Conservation (phyloP, 1,140 invertebrate genomes). For the Lutraria rhynchaena region DNA sequence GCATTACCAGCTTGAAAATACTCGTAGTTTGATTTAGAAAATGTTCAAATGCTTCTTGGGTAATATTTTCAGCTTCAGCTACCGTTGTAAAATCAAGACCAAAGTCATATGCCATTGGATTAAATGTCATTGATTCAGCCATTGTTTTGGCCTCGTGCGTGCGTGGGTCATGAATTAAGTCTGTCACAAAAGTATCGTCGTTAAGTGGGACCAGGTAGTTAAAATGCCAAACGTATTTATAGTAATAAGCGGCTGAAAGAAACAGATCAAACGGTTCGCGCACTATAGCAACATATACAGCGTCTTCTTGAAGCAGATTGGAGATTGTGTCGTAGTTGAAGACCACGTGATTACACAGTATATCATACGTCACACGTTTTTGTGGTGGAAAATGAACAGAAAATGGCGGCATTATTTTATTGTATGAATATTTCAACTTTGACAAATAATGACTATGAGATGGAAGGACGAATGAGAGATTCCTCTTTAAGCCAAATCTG, state of each 20-base stretch:
- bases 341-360: neutral
- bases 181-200: constrained; percentile 2
- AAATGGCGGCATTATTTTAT: constrained; percentile 3
- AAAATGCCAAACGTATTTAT: neutral
- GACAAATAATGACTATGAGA: neutral
- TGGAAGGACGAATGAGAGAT: constrained; percentile 60
- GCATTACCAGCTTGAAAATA: constrained; percentile 13
- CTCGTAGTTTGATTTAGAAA: neutral
- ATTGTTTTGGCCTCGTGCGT: neutral
- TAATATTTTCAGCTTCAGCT: neutral
- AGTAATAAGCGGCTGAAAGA: neutral
- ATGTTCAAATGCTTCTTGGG: neutral
- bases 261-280: constrained; percentile 19
- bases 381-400: no score
- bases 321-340: neutral
- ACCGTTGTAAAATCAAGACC: neutral
- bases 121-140: neutral
- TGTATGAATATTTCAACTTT: constrained; percentile 14
- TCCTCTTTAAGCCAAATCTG: constrained; percentile 55
- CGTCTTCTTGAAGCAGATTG: constrained; percentile 1
- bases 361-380: neutral
- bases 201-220: neutral
- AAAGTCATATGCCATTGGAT: constrained; percentile 22
- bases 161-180: neutral
- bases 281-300: constrained; percentile 27